These are phyloP conservation scores for Pleuronectes platessa DNA, from an alignment of 2,113 vertebrate genomes.

Conservation along the genomic window DNA sequence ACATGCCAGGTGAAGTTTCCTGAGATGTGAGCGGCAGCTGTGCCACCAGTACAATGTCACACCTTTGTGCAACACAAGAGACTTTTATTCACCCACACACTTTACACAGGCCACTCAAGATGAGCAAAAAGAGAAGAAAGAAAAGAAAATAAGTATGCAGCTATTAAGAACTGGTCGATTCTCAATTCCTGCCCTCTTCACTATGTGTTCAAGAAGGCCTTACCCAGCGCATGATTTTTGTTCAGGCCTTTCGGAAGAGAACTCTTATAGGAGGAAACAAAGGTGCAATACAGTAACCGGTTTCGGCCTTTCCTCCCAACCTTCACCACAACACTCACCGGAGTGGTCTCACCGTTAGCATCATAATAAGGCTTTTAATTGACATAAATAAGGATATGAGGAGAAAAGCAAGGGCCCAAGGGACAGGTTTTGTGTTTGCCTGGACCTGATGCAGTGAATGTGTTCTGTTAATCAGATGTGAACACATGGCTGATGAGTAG, in stretches of 20 bases:
- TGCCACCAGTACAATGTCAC: slow-evolving; percentile 65
- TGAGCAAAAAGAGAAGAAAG: slow-evolving; percentile 51
- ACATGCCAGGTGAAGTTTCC: slow-evolving; percentile 67
- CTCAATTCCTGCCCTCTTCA: slow-evolving; percentile 67
- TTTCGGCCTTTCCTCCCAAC: slow-evolving; percentile 31
- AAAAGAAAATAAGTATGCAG: slow-evolving; percentile 44
- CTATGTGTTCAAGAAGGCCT: slow-evolving; percentile 63
- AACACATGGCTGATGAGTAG: slow-evolving; percentile 73
- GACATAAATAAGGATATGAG: slow-evolving; percentile 73
- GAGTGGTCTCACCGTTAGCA: slow-evolving; percentile 76
- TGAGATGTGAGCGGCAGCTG: slow-evolving; percentile 67
- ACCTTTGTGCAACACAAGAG: slow-evolving; percentile 57
- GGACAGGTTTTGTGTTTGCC: slow-evolving; percentile 73
- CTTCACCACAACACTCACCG: slow-evolving; percentile 40
- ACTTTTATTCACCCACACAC: slow-evolving; percentile 65
- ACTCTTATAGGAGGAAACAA: slow-evolving; percentile 70
- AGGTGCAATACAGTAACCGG: slow-evolving; percentile 66
- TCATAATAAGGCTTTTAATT: slow-evolving; percentile 78
- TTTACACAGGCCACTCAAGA: slow-evolving; percentile 71
- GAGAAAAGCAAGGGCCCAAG: slow-evolving; percentile 61
- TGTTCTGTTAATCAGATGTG: slow-evolving; percentile 75
- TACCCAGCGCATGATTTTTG: slow-evolving; percentile 65
- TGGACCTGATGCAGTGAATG: slow-evolving; percentile 66
- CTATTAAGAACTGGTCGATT: slow-evolving; percentile 70
- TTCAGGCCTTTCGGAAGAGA: slow-evolving; percentile 54